A percentile compares a stretch with the other conserved stretches of the same genome.
These are phyloP conservation scores for Drosophila limbata DNA, from an alignment of 2,888 invertebrate species.

Conservation along the genomic window DNA sequence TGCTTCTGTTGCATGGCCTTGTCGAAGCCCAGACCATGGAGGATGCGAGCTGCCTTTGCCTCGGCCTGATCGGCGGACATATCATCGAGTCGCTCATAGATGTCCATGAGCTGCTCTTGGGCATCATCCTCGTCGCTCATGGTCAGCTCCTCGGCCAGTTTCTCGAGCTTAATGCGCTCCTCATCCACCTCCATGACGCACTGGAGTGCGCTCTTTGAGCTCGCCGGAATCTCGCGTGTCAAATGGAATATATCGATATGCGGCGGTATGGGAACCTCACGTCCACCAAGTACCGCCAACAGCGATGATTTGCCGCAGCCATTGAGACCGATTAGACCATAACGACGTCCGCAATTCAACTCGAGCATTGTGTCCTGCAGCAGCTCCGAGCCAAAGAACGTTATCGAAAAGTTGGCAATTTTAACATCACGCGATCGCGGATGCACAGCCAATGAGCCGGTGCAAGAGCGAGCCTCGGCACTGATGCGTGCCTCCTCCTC, in stretches of 20 bases:
- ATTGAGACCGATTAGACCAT: slow-evolving; percentile 98
- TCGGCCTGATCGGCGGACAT: slow-evolving; percentile 98
- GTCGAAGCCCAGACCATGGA: slow-evolving; percentile 98
- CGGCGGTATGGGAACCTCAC: slow-evolving; percentile 98
- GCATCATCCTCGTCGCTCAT: slow-evolving; percentile 95
- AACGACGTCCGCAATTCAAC: slow-evolving; percentile 98
- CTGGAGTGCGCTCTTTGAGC: slow-evolving; percentile 96
- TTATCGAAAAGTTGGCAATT: slow-evolving; percentile 97
- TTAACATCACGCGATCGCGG: slow-evolving; percentile 98
- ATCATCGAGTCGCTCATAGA: slow-evolving; percentile 98
- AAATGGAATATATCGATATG: slow-evolving; percentile 99
- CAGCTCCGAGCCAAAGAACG: slow-evolving; percentile 98
- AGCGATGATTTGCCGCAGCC: slow-evolving; percentile 99
- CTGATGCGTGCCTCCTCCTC: slow-evolving; percentile 96
- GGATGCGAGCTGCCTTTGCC: slow-evolving; percentile 96
- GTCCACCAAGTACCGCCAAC: slow-evolving; percentile 94
- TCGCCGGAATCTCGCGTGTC: slow-evolving; percentile 99
- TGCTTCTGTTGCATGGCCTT: slow-evolving; percentile 94
- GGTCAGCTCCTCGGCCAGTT: slow-evolving; percentile 95
- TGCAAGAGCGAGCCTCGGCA: slow-evolving; percentile 96
- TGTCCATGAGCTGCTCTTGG: slow-evolving; percentile 98
- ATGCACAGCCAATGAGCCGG: slow-evolving; percentile 97
- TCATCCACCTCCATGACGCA: slow-evolving; percentile 99
- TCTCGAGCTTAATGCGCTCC: slow-evolving; percentile 95
- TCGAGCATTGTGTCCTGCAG: slow-evolving; percentile 98